Percentiles rank a stretch among this genome's conserved stretches.
phyloP scores from a whole-genome alignment of 2,113 vertebrate genomes.

The Calypte anna region DNA sequence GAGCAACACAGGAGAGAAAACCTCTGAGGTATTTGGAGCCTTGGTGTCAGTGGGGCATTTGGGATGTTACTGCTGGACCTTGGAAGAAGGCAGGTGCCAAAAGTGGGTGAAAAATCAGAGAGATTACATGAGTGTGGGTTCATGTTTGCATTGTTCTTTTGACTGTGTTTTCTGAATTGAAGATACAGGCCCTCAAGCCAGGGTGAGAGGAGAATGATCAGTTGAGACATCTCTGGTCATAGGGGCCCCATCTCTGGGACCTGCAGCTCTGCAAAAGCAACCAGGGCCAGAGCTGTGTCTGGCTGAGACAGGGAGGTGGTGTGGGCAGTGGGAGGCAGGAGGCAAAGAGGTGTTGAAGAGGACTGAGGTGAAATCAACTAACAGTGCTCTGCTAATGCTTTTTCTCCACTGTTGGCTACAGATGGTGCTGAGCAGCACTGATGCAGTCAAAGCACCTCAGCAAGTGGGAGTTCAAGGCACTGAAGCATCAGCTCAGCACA shows the following conservation, averaged over 20 bases:
- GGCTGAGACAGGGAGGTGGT: background rate
- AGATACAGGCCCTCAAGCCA: rapidly evolving
- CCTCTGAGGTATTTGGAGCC: background rate
- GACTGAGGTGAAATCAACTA: background rate
- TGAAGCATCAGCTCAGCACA: background rate
- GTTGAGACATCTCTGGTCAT: too few relatives aligned
- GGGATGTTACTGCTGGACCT: background rate
- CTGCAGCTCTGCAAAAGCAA: background rate
- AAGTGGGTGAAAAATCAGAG: background rate
- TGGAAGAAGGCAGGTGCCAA: background rate
- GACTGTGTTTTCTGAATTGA: background rate
- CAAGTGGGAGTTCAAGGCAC: background rate
- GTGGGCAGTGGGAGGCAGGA: background rate
- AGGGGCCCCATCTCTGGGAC: rapidly evolving
- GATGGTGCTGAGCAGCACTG: background rate
- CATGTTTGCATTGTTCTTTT: background rate
- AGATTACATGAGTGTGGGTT: background rate
- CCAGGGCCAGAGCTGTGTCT: background rate
- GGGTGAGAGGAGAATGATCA: background rate
- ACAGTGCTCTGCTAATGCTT: background rate
- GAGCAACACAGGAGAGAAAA: background rate
- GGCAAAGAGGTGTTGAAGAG: background rate
- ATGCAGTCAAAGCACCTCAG: background rate
- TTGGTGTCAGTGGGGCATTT: background rate
- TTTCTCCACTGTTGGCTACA: background rate